A percentile compares a stretch with the other conserved stretches of the same genome.
Evolutionary conservation across 2,888 invertebrate species (phyloP).

Genomic region (Thecocarcelia acutangulata): DNA sequence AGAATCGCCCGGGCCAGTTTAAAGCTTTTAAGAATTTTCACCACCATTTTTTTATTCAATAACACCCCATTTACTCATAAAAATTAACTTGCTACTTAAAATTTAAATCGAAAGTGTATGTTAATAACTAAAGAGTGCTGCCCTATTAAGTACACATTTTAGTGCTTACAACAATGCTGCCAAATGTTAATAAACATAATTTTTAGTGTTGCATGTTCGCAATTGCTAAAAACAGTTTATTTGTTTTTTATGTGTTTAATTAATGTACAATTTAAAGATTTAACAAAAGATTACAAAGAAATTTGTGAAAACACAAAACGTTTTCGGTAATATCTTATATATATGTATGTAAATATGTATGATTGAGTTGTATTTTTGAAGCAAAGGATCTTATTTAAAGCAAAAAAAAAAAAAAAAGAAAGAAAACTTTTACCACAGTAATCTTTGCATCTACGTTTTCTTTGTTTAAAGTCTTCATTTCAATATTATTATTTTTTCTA

Average conservation of each 20-base stretch:
- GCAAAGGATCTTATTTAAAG: constrained; percentile 21
- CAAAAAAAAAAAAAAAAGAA: neutral
- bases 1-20: no score
- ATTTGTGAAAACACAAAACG: constrained; percentile 32
- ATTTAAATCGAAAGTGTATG: no score
- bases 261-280: neutral
- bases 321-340: constrained; percentile 2
- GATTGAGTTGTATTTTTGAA: neutral
- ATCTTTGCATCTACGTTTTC: constrained; percentile 14
- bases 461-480: constrained; percentile 44
- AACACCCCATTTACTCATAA: no score
- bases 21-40: no score
- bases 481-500: constrained; percentile 41
- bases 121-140: no score
- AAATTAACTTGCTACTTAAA: no score
- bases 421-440: constrained; percentile 7
- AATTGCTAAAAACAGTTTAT: no score
- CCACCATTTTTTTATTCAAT: no score
- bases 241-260: neutral
- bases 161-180: no score
- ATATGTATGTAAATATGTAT: neutral
- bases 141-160: no score
- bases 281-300: neutral
- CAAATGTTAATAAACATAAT: no score
- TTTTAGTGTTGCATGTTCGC: no score